Percentiles rank a stretch among this genome's conserved stretches.
These are phyloP conservation scores for Xestobium rufovillosum DNA, from an alignment of 2,888 invertebrate genomes.

Conservation along the genomic window DNA sequence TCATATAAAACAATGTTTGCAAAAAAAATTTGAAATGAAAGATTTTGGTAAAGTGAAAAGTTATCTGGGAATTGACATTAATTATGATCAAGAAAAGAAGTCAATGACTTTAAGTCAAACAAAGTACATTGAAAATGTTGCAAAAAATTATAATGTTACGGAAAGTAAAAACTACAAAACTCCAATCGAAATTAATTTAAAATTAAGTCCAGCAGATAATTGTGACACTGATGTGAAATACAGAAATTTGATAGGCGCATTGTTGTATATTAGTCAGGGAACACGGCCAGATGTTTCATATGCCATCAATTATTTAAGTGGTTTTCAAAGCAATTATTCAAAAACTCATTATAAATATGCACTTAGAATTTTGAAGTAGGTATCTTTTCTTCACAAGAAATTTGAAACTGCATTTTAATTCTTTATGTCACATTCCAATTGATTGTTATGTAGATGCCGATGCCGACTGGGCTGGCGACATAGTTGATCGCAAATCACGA, in stretches of 20 bases:
- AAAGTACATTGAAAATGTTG: conserved; percentile 23
- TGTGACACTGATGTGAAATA: conserved; percentile 21
- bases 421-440: no score
- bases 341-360: conserved; percentile 26
- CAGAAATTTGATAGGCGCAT: conserved; percentile 18
- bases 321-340: conserved; percentile 34
- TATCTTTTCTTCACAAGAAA: conserved; percentile 21
- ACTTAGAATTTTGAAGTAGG: conserved; percentile 29
- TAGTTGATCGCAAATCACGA: conserved; percentile 13
- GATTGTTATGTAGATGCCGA: conserved; percentile 19
- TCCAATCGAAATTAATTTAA: conserved; percentile 20
- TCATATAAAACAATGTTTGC: conserved; percentile 9
- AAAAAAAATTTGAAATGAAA: conserved; percentile 19
- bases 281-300: conserved; percentile 33
- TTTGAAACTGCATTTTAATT: conserved; percentile 22
- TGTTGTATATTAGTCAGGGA: conserved; percentile 11
- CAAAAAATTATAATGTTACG: conserved; percentile 16
- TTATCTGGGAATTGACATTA: conserved; percentile 32
- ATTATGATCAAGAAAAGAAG: conserved; percentile 23
- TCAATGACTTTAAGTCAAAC: conserved; percentile 30
- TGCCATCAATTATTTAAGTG: conserved; percentile 34
- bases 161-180: conserved; percentile 16
- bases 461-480: conserved; percentile 15
- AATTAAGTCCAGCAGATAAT: conserved; percentile 14
- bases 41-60: conserved; percentile 14